Evolutionary conservation across 2,113 vertebrate species (phyloP).

Genomic region (Maccullochella peelii): DNA sequence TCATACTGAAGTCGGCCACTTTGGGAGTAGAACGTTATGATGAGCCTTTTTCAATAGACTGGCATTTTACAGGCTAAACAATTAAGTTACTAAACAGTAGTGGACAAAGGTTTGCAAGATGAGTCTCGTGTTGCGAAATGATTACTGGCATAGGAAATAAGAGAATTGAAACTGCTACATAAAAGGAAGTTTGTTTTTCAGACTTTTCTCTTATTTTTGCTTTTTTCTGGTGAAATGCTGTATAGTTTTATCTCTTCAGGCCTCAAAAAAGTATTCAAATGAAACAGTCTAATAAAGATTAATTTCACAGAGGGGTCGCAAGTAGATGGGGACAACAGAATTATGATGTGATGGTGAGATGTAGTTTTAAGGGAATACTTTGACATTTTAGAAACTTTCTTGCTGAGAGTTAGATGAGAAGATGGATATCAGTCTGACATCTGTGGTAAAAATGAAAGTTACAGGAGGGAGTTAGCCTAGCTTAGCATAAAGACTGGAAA

Average conservation of each 20-base stretch:
- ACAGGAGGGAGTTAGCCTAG: too few species aligned
- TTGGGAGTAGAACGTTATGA: too few species aligned
- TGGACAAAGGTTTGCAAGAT: background rate
- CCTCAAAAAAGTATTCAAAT: background rate
- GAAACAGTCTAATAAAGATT: background rate
- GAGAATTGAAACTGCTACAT: background rate
- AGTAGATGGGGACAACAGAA: background rate
- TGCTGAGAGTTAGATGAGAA: background rate
- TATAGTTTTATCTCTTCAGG: background rate
- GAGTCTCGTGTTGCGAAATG: background rate
- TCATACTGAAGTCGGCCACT: too few species aligned
- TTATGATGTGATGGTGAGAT: background rate
- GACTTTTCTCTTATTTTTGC: background rate
- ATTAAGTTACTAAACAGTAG: background rate
- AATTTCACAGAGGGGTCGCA: background rate
- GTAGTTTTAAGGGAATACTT: too few species aligned
- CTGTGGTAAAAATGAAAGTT: background rate
- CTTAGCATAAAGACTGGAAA: too few species aligned
- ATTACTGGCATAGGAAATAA: background rate
- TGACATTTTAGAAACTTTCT: background rate
- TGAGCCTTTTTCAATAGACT: too few species aligned
- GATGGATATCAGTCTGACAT: background rate
- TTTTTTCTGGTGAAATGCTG: background rate
- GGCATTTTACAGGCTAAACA: background rate
- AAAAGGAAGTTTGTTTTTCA: too few species aligned